phyloP scores from a whole-genome alignment of 2,888 invertebrate species.

The Teleiodes luculella region DNA sequence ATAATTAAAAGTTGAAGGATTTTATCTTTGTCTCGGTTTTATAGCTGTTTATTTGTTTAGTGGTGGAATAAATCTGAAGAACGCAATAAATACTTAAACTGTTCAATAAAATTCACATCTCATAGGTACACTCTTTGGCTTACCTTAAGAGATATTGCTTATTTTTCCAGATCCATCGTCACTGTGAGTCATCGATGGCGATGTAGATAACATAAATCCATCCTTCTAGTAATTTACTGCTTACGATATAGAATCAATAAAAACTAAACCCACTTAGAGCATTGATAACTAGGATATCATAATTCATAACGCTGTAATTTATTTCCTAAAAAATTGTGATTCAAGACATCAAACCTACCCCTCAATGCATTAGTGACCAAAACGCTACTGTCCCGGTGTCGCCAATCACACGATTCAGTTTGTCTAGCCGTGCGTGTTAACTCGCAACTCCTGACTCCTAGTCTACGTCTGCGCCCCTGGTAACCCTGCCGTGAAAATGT shows the following conservation, averaged over 20 bases:
- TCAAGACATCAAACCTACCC: not conserved
- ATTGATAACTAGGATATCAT: too few relatives aligned
- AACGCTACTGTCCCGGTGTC: conserved; percentile 25
- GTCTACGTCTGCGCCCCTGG: conserved; percentile 25
- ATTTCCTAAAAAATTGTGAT: not conserved
- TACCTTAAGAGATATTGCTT: too few relatives aligned
- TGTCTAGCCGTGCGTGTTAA: conserved; percentile 58
- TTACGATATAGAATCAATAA: too few relatives aligned
- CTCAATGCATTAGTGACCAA: conserved; percentile 21
- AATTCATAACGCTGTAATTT: too few relatives aligned
- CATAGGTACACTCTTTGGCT: too few relatives aligned
- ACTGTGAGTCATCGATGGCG: too few relatives aligned
- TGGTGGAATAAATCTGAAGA: not conserved
- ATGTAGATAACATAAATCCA: too few relatives aligned
- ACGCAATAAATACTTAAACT: not conserved
- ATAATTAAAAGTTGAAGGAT: conserved; percentile 24
- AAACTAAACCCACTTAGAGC: too few relatives aligned
- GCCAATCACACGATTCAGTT: conserved; percentile 67
- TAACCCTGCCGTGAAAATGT: conserved; percentile 3
- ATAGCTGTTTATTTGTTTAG: conserved; percentile 3
- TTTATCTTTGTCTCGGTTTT: conserved; percentile 1
- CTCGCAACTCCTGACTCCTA: conserved; percentile 3
- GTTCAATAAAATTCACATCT: too few relatives aligned
- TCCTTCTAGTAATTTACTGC: too few relatives aligned
- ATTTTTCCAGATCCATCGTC: too few relatives aligned